Evolutionary conservation across 1,140 invertebrate species (phyloP).

Genomic region (Lethocerus indicus): DNA sequence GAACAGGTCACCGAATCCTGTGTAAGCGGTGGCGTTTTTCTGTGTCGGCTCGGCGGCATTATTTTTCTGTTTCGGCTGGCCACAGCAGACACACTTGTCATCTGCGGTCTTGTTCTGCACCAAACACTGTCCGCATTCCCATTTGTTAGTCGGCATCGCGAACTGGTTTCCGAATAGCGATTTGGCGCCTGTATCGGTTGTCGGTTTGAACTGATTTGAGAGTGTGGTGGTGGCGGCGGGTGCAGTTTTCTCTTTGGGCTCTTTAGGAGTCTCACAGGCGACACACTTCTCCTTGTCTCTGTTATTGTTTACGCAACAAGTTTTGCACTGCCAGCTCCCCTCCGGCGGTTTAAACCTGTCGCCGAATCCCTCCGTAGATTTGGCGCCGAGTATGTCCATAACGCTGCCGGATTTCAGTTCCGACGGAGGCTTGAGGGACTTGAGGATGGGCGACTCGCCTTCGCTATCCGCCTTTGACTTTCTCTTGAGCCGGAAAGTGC

Average conservation of each 20-base stretch:
- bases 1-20: constrained; percentile 5
- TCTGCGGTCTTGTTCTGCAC: constrained; percentile 1
- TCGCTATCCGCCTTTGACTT: background rate
- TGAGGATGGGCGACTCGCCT: background rate
- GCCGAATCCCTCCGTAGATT: constrained; percentile 16
- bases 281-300: constrained; percentile 30
- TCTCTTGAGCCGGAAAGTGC: constrained; percentile 1
- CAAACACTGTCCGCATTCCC: constrained; percentile 7
- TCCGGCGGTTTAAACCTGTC: constrained; percentile 28
- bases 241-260: background rate
- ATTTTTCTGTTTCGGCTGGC: background rate
- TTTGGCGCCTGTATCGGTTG: too few relatives aligned
- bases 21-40: background rate
- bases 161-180: too few relatives aligned
- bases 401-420: constrained; percentile 3
- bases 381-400: background rate
- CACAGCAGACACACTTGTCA: constrained; percentile 4
- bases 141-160: background rate
- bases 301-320: constrained; percentile 39
- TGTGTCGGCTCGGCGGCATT: background rate
- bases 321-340: constrained; percentile 37
- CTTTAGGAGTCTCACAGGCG: constrained; percentile 10
- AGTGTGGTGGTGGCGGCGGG: too few relatives aligned
- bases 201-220: too few relatives aligned
- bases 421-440: background rate